Percentiles rank a stretch among this genome's conserved stretches.
These are phyloP conservation scores for Etheostoma cragini DNA, from an alignment of 2,113 vertebrate species.

Conservation along the genomic window DNA sequence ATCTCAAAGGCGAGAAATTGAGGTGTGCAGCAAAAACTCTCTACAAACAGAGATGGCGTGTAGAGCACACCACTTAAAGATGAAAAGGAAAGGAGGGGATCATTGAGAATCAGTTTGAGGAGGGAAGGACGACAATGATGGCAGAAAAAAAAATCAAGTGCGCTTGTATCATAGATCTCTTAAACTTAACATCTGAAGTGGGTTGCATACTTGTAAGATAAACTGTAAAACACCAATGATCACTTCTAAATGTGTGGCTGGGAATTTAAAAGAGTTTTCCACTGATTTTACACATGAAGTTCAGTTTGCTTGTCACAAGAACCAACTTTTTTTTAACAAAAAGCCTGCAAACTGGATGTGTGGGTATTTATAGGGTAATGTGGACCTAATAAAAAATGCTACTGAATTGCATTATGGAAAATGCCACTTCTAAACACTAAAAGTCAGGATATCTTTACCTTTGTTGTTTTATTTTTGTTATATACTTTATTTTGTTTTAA, in stretches of 20 bases:
- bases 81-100: background rate
- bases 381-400: conserved; percentile 6
- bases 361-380: background rate
- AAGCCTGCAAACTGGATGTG: background rate
- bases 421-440: background rate
- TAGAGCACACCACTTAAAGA: background rate
- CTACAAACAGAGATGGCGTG: background rate
- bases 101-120: background rate
- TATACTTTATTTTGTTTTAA: background rate
- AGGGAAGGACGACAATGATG: background rate
- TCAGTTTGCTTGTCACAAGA: background rate
- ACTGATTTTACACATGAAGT: conserved; percentile 8
- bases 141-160: background rate
- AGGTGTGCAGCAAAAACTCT: background rate
- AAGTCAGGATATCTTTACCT: background rate
- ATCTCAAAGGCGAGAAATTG: background rate
- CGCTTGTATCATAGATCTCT: background rate
- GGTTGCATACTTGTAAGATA: background rate
- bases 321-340: conserved; percentile 1
- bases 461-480: background rate
- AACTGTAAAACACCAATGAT: conserved; percentile 16
- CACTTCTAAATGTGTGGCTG: background rate
- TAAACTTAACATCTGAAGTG: conserved; percentile 1
- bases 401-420: conserved; percentile 16
- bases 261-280: background rate